Conservation (phyloP, 2,797 vertebrate species). For the Diceros bicornis region DNA sequence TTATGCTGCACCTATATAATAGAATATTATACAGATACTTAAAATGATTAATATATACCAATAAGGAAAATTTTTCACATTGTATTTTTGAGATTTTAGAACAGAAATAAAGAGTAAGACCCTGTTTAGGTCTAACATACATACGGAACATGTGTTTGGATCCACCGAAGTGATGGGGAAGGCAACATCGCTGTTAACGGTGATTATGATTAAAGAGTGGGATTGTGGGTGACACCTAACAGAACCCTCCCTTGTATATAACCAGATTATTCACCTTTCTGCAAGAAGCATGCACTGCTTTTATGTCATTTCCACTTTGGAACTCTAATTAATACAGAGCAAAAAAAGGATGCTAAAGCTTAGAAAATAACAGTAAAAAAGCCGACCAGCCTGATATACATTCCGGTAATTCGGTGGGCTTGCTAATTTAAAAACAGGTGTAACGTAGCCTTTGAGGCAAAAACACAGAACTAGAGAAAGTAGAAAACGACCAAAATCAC, state of each 20-base stretch:
- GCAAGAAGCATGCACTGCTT: background rate
- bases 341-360: background rate
- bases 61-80: background rate
- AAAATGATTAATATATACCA: background rate
- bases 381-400: background rate
- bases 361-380: background rate
- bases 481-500: background rate
- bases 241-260: background rate
- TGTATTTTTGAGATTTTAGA: background rate
- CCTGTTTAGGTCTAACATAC: background rate
- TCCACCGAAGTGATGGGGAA: background rate
- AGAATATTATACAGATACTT: background rate
- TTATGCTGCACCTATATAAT: background rate
- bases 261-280: background rate
- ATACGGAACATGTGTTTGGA: background rate
- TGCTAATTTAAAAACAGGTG: slow-evolving; percentile 12
- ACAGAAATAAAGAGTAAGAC: background rate
- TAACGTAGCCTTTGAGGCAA: background rate
- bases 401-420: background rate
- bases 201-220: background rate
- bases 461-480: background rate
- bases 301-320: background rate
- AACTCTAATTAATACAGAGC: background rate
- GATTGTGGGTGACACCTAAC: background rate
- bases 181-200: background rate